Percentiles rank a stretch among this genome's conserved stretches.
These are phyloP conservation scores for Thyatira batis DNA, from an alignment of 2,888 invertebrate species.

Conservation along the genomic window DNA sequence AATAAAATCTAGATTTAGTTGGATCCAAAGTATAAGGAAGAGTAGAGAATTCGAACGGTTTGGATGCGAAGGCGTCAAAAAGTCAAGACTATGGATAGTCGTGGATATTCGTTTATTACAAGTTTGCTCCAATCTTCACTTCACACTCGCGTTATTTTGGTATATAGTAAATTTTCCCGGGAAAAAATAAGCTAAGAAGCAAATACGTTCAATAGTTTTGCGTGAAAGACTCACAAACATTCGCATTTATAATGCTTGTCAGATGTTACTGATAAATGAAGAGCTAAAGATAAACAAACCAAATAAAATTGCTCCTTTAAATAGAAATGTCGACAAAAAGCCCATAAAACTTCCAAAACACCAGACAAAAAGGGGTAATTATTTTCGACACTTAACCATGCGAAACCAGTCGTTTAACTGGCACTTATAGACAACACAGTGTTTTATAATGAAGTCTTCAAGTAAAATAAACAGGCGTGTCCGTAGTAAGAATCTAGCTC, in stretches of 20 bases:
- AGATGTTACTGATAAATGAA: too few relatives aligned
- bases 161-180: too few relatives aligned
- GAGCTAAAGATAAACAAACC: too few relatives aligned
- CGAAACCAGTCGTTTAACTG: constrained; percentile 1
- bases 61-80: background rate
- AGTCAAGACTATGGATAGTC: background rate
- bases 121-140: background rate
- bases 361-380: background rate
- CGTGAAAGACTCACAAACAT: too few relatives aligned
- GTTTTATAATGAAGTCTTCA: constrained; percentile 48
- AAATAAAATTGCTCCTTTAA: too few relatives aligned
- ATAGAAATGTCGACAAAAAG: background rate
- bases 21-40: background rate
- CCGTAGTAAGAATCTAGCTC: constrained; percentile 64
- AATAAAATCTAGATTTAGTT: background rate
- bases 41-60: background rate
- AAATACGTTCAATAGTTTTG: too few relatives aligned
- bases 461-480: constrained; percentile 53
- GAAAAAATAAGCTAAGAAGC: too few relatives aligned
- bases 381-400: background rate
- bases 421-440: constrained; percentile 8
- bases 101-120: background rate
- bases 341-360: background rate
- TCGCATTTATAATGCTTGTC: too few relatives aligned
- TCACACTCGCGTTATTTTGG: background rate